Evolutionary conservation across 2,888 invertebrate genomes (phyloP).

Genomic region (Melanargia galathea): DNA sequence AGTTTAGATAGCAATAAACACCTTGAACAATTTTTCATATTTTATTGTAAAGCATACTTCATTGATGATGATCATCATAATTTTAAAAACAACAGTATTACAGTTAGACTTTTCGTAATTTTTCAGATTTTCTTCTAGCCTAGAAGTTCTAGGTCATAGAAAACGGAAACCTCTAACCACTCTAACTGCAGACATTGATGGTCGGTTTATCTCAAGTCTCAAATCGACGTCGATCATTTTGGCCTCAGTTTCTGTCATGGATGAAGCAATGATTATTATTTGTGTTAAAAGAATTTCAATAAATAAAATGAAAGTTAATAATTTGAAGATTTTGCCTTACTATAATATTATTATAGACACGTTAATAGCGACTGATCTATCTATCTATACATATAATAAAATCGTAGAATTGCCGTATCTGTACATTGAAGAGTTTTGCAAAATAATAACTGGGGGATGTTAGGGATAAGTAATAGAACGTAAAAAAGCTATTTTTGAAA

Average conservation of each 20-base stretch:
- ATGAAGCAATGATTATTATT: constrained; percentile 15
- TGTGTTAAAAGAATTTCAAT: neutral
- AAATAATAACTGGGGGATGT: too few relatives aligned
- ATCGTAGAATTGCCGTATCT: too few relatives aligned
- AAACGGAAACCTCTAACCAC: constrained; percentile 17
- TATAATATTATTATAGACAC: too few relatives aligned
- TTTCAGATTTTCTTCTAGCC: too few relatives aligned
- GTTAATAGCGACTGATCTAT: too few relatives aligned
- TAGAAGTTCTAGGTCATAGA: constrained; percentile 23
- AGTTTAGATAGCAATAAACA: too few relatives aligned
- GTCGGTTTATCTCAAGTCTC: constrained; percentile 8
- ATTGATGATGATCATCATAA: neutral
- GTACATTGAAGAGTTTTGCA: too few relatives aligned
- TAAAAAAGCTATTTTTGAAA: too few relatives aligned
- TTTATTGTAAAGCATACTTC: neutral
- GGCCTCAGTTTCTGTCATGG: constrained; percentile 16
- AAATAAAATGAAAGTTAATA: too few relatives aligned
- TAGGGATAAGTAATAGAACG: too few relatives aligned
- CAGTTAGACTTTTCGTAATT: neutral
- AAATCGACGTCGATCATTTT: constrained; percentile 10
- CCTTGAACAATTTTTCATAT: neutral
- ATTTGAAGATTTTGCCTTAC: too few relatives aligned
- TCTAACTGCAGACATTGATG: constrained; percentile 18
- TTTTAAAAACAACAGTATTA: neutral
- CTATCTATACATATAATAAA: too few relatives aligned